Base-by-base conservation (phyloP, 2,888 invertebrate genomes). In the Drosophila kuntzei region DNA sequence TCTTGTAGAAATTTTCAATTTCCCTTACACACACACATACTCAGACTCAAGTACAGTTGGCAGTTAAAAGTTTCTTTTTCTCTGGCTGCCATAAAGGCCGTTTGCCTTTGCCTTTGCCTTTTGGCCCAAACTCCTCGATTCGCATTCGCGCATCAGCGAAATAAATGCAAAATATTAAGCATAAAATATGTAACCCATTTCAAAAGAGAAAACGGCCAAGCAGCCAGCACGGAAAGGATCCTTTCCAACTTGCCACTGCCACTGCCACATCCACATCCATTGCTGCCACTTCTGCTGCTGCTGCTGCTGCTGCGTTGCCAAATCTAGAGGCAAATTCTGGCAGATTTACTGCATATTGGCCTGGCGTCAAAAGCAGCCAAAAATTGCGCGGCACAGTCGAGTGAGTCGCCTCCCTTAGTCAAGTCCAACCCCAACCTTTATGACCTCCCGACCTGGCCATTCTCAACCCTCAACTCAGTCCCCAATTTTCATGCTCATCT, bases 271-370 rank as follows among this genome's bases (percentile, higher is more conserved):
- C 72, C 29, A n/a, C 27, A 27, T 27, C 27, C 27, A 27, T 2
- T 32, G 41, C 41, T 58, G 55, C 72, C 54, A 58, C 63, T n/a
- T n/a, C n/a, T n/a, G n/a, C 67, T 50, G 65, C 61, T 59, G 70
- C 76, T 54, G 67, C 53, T 54, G 58, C 72, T 81, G 71, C 74
- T 67, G 76, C 72, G 67, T 76, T 75, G 88, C 87, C 86, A 87
- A 87, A 81, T 85, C 87, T 86, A 85, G 81, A 87, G 82, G 82
- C 89, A 89, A 87, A 90, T 89, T 80, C 90, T 87, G 89, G 89
- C 88, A 91, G 91, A 91, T 91, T 91, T 91, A 91, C 91, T 91
- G 91, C 91, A 91, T 91, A 91, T 91, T 91, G 91, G 91, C 90
- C 91, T 79, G 90, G 89, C 91, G 91, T 91, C 91, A 91, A 90